Conservation (phyloP, 2,797 vertebrate species). For the Fringilla coelebs region DNA sequence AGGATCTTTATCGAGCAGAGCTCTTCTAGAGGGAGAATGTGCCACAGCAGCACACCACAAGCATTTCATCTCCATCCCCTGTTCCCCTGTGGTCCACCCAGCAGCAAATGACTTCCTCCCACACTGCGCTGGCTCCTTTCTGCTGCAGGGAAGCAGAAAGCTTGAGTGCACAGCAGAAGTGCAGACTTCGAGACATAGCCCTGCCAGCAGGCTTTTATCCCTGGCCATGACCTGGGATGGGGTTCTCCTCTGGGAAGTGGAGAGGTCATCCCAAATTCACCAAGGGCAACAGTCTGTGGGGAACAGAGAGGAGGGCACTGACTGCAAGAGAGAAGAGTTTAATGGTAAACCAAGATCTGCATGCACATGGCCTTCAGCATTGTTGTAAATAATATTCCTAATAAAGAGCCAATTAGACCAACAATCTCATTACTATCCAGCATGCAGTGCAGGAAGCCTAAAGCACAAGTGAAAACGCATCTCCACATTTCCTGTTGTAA, state of each 20-base stretch:
- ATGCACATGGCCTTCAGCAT: background rate
- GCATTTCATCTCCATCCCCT: conserved; percentile 53
- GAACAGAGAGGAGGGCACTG: rapidly evolving
- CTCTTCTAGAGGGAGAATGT: background rate
- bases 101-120: conserved; percentile 39
- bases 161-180: background rate
- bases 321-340: background rate
- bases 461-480: background rate
- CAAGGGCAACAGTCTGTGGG: background rate
- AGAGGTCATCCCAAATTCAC: background rate
- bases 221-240: background rate
- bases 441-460: background rate
- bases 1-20: background rate
- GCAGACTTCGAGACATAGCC: background rate
- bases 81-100: background rate
- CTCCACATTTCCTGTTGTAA: background rate
- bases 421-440: conserved; percentile 19
- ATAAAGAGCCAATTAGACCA: conserved; percentile 54
- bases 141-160: conserved; percentile 17
- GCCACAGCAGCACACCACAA: conserved; percentile 60
- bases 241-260: background rate
- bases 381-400: conserved; percentile 54
- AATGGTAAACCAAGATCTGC: background rate
- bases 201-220: background rate
- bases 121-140: background rate